Conservation (phyloP, 1,140 invertebrate genomes). For the Pollicipes pollicipes region DNA sequence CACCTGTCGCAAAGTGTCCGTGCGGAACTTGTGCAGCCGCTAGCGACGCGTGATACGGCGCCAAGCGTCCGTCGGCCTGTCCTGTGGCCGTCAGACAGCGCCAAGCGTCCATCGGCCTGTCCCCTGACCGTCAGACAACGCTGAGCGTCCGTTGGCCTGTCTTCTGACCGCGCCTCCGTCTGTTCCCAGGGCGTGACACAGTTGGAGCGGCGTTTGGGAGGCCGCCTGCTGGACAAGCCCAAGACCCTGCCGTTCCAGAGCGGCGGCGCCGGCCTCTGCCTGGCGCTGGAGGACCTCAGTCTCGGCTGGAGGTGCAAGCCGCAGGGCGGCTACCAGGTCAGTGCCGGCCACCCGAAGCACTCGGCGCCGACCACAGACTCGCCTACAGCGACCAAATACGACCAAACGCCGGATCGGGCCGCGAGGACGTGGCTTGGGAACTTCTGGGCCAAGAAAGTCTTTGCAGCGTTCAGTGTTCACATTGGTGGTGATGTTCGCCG, state of each 20-base stretch:
- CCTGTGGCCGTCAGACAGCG: too few species aligned
- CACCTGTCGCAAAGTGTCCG: too few species aligned
- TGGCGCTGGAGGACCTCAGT: slow-evolving; percentile 64
- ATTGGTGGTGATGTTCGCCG: background rate
- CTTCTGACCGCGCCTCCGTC: background rate
- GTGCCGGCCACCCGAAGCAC: background rate
- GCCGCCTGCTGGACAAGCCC: slow-evolving; percentile 66
- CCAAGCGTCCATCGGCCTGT: background rate
- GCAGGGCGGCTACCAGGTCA: slow-evolving; percentile 43
- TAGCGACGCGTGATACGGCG: too few species aligned
- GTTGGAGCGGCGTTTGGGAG: slow-evolving; percentile 60
- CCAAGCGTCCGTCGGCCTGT: too few species aligned
- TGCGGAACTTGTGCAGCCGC: too few species aligned
- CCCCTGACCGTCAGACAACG: background rate
- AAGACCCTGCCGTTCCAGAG: slow-evolving; percentile 71
- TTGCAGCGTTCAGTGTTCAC: background rate
- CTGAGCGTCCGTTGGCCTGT: background rate
- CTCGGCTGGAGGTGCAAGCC: slow-evolving; percentile 70
- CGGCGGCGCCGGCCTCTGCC: slow-evolving; percentile 61
- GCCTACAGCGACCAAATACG: background rate
- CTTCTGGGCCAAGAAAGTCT: background rate
- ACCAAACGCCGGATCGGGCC: too few species aligned
- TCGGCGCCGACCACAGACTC: background rate
- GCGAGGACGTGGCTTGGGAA: too few species aligned
- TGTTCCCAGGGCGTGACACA: slow-evolving; percentile 17